Base-by-base conservation (phyloP, 2,113 vertebrate genomes). In the Elephantulus edwardii region DNA sequence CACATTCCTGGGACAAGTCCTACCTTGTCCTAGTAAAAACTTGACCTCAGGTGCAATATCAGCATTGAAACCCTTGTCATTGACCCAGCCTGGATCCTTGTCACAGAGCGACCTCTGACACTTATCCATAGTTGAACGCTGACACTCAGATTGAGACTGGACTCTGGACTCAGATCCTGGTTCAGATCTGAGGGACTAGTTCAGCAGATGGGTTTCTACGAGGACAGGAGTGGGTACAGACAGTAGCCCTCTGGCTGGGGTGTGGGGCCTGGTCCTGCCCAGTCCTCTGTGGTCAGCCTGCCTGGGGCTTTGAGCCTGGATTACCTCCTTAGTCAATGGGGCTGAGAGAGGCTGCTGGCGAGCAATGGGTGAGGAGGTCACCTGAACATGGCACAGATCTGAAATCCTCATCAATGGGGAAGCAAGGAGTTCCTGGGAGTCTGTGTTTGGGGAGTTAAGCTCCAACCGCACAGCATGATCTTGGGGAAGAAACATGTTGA, bases 391-490 rank as follows among this genome's bases (percentile, higher is more conserved):
- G 11, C 1, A 0, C 8, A 24, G 14, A 22, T 62, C 78, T 77
- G n/a, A 38, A 70, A 33, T 60, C 58, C 38, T 64, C n/a, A 78
- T 35, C 40, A 35, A 50, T 0, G 16, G 52, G n/a, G 83, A 72
- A 72, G 62, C 79, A 42, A 52, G 48, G 13, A 50, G 77, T 5
- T 64, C 74, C 77, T 22, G 56, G 88, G 3, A 16, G 30, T 6
- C 2, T 8, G 30, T 3, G 12, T 6, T 0, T 28, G 28, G 33
- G 70, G 58, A 16, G 48, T 0, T 8, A 5, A 5, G 62, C 17
- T 2, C 33, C 33, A 14, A n/a, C 1, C 38, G 77, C 16, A 5
- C 0, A 9, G 40, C n/a, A 42, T 75, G 35, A 11, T 5, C 22
- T 64, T 2, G 1, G 44, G 48, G 86, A 20, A 22, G 20, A 40